phyloP scores from a whole-genome alignment of 2,113 vertebrate species.

The Mohoua ochrocephala region DNA sequence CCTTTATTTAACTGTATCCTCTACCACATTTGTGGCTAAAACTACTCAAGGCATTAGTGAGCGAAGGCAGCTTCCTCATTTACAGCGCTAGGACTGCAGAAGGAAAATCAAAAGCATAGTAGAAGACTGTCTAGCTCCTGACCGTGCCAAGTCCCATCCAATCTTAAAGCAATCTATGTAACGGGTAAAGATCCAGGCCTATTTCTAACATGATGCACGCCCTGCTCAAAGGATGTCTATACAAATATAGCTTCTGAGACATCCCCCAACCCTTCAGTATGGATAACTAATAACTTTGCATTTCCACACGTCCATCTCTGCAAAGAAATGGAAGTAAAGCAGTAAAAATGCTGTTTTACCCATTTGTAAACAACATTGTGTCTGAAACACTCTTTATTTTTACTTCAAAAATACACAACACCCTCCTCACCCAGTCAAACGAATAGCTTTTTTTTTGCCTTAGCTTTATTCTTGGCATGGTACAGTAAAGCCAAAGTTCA shows the following conservation, averaged over 20 bases:
- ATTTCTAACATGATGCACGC: accelerated
- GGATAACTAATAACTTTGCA: neutral
- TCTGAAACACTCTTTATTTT: neutral
- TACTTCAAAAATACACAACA: neutral
- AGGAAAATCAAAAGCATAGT: neutral
- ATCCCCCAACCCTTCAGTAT: neutral
- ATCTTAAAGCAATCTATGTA: neutral
- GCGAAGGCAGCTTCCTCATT: neutral
- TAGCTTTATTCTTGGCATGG: neutral
- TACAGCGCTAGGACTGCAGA: neutral
- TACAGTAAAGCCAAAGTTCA: neutral
- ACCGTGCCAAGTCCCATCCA: neutral
- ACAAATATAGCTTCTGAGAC: neutral
- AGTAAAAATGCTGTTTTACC: neutral
- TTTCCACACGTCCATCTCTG: neutral
- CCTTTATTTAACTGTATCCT: neutral
- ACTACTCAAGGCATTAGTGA: neutral
- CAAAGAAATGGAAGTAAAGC: neutral
- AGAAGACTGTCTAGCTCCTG: neutral
- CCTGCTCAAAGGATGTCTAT: neutral
- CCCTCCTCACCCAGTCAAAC: neutral
- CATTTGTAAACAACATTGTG: neutral
- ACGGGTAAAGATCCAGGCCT: neutral
- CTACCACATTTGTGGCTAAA: neutral
- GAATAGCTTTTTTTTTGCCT: neutral